Evolutionary conservation across 2,888 invertebrate species (phyloP).

Genomic region (Lasioglossum figueresi): DNA sequence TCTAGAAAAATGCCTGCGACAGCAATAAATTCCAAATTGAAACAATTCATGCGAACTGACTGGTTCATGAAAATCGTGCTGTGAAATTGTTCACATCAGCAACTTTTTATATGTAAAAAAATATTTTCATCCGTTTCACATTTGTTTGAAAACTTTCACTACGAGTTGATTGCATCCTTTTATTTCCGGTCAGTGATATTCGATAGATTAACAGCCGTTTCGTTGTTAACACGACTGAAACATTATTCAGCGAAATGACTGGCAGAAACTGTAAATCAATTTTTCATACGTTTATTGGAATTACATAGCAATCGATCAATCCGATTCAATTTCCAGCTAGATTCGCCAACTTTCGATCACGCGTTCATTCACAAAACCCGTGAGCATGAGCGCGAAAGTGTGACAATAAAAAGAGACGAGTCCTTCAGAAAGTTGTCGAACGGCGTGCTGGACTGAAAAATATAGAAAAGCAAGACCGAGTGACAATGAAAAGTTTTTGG

Average conservation of each 20-base stretch:
- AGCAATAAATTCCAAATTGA: not conserved
- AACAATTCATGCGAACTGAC: not conserved
- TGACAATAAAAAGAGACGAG: not conserved
- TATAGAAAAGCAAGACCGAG: not conserved
- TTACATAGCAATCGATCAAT: not conserved
- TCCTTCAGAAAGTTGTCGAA: not conserved
- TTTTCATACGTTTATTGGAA: not conserved
- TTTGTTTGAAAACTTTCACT: not conserved
- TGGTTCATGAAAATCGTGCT: not conserved
- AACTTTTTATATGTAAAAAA: not conserved
- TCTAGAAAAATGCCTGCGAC: not conserved
- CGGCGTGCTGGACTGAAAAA: not conserved
- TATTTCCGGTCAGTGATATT: not conserved
- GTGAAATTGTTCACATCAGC: not conserved
- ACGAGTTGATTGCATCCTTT: not conserved
- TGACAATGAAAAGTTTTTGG: constrained; percentile 17
- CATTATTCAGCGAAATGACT: not conserved
- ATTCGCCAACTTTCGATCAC: not conserved
- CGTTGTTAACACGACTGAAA: not conserved
- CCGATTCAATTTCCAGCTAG: not conserved
- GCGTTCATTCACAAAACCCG: not conserved
- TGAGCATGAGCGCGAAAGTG: not conserved
- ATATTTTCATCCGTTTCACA: not conserved
- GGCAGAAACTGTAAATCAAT: not conserved
- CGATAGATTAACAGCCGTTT: not conserved